These are phyloP conservation scores for Falco rusticolus DNA, from an alignment of 2,797 vertebrate species.

Conservation along the genomic window DNA sequence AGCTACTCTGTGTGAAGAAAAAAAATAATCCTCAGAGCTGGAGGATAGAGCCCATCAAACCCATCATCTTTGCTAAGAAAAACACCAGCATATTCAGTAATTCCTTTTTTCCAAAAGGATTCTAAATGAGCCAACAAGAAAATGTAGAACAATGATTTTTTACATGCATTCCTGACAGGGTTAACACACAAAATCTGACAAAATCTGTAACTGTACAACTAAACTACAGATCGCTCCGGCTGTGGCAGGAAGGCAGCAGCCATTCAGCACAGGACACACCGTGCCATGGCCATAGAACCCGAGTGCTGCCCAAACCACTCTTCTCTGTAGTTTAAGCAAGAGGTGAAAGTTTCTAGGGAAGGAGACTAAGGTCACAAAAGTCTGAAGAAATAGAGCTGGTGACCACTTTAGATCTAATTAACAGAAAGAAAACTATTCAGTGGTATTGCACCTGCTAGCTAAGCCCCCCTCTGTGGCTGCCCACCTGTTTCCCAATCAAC, in stretches of 20 bases:
- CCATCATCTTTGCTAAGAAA: not conserved
- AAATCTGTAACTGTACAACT: rapidly evolving
- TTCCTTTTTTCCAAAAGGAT: not conserved
- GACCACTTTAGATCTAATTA: not conserved
- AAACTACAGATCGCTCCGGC: rapidly evolving
- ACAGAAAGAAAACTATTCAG: not conserved
- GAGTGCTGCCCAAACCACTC: not conserved
- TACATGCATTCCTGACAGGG: no score
- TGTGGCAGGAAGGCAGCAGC: not conserved
- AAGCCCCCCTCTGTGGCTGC: not conserved
- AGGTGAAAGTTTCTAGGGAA: not conserved
- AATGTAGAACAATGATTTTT: not conserved
- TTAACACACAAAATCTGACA: not conserved
- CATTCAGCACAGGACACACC: not conserved
- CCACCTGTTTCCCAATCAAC: not conserved
- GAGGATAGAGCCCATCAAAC: not conserved
- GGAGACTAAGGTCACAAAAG: not conserved
- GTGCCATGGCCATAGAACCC: not conserved
- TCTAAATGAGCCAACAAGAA: not conserved
- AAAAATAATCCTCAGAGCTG: not conserved
- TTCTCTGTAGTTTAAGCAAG: not conserved
- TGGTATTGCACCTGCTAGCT: not conserved
- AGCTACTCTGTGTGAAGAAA: not conserved
- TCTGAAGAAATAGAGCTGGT: not conserved
- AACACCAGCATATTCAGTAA: not conserved